Conservation (phyloP, 2,888 invertebrate genomes). For the Drosophila quinaria region DNA sequence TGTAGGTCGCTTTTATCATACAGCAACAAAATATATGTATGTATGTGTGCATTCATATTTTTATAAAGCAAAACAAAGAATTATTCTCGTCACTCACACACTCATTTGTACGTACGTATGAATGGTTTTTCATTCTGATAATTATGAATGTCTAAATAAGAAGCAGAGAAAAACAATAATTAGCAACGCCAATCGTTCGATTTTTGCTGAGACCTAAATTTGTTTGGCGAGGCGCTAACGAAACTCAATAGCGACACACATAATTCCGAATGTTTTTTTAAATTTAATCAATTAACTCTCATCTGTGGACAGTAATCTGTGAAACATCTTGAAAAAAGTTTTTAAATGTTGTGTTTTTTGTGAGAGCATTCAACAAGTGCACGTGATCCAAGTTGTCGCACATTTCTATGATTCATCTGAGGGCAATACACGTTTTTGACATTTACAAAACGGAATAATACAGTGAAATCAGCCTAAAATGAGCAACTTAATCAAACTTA, state of each 20-base stretch:
- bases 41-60: constrained; percentile 28
- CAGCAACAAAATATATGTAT: constrained; percentile 30
- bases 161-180: constrained; percentile 25
- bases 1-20: constrained; percentile 42
- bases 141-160: constrained; percentile 19
- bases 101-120: neutral
- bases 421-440: constrained; percentile 69
- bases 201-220: constrained; percentile 13
- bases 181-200: constrained; percentile 33
- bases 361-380: constrained; percentile 45
- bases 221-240: constrained; percentile 20
- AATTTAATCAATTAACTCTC: constrained; percentile 17
- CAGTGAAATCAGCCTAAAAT: neutral
- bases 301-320: neutral
- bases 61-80: constrained; percentile 68
- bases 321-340: neutral
- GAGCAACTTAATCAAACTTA: neutral
- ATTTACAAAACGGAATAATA: constrained; percentile 46
- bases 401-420: constrained; percentile 28
- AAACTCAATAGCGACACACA: constrained; percentile 15
- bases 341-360: neutral
- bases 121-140: constrained; percentile 45
- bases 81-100: constrained; percentile 40
- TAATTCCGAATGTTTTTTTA: constrained; percentile 7
- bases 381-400: constrained; percentile 26